A percentile compares a stretch with the other conserved stretches of the same genome.
Evolutionary conservation across 1,140 invertebrate genomes (phyloP).

Genomic region (Capitella teleta): DNA sequence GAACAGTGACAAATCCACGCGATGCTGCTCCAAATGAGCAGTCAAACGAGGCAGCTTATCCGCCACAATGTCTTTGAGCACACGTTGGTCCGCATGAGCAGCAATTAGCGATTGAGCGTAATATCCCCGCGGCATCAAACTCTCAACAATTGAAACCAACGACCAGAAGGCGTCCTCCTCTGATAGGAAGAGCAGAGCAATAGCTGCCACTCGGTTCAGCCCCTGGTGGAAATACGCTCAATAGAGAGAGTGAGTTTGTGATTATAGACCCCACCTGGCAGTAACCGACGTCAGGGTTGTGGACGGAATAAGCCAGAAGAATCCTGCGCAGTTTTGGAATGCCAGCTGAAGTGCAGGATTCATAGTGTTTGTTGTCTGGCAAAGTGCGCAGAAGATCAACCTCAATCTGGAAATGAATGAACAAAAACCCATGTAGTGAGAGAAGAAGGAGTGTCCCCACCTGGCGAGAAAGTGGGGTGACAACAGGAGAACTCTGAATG

Average conservation of each 20-base stretch:
- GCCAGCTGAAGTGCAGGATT: constrained; percentile 42
- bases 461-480: background rate
- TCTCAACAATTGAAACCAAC: constrained; percentile 48
- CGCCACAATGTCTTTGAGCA: constrained; percentile 47
- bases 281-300: constrained; percentile 45
- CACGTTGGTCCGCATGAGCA: constrained; percentile 51
- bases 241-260: background rate
- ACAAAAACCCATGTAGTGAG: background rate
- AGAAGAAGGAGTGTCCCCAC: background rate
- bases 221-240: constrained; percentile 33
- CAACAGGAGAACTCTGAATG: background rate
- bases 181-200: constrained; percentile 47
- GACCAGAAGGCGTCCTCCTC: constrained; percentile 54
- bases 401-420: constrained; percentile 41
- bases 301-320: constrained; percentile 45
- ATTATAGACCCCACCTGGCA: constrained; percentile 39
- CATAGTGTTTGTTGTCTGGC: constrained; percentile 47
- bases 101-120: constrained; percentile 45
- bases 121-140: constrained; percentile 48
- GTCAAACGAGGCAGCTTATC: constrained; percentile 47
- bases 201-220: constrained; percentile 48
- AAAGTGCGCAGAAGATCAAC: constrained; percentile 47
- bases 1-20: constrained; percentile 47
- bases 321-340: constrained; percentile 43
- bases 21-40: constrained; percentile 43